Evolutionary conservation across 2,113 vertebrate genomes (phyloP).

Genomic region (Empidonax traillii): DNA sequence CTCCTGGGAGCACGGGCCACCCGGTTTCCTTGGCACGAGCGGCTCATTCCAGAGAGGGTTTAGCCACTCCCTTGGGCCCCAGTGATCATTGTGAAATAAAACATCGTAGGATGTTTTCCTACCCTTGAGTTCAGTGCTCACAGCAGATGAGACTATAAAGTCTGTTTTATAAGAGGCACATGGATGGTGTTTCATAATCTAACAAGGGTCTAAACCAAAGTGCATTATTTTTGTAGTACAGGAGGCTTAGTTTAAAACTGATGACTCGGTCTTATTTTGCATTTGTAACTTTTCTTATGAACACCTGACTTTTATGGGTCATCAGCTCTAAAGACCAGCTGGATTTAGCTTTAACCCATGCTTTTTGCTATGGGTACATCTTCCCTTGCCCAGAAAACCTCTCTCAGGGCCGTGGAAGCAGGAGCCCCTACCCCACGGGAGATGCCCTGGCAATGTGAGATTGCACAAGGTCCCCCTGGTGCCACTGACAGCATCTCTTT

Average conservation of each 20-base stretch:
- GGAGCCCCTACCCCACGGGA: not conserved
- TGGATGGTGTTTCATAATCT: not conserved
- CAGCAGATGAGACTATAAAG: not conserved
- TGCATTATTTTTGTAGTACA: not conserved
- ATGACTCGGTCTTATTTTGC: not conserved
- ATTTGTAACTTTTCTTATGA: not conserved
- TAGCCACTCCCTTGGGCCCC: not conserved
- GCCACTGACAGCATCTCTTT: not conserved
- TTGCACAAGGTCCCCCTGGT: not conserved
- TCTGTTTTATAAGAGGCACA: not conserved
- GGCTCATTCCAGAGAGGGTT: not conserved
- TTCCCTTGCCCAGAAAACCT: not conserved
- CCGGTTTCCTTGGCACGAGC: not conserved
- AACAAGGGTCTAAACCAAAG: not conserved
- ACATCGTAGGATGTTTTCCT: not conserved
- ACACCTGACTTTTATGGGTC: not conserved
- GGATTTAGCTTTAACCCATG: not conserved
- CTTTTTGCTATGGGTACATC: not conserved
- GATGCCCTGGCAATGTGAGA: not conserved
- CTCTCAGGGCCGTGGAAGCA: not conserved
- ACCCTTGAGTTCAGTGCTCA: not conserved
- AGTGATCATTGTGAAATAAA: not conserved
- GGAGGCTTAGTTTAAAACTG: not conserved
- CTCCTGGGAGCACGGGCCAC: accelerated
- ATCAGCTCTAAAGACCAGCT: not conserved